Evolutionary conservation across 2,113 vertebrate species (phyloP).

Genomic region (Gulo gulo): DNA sequence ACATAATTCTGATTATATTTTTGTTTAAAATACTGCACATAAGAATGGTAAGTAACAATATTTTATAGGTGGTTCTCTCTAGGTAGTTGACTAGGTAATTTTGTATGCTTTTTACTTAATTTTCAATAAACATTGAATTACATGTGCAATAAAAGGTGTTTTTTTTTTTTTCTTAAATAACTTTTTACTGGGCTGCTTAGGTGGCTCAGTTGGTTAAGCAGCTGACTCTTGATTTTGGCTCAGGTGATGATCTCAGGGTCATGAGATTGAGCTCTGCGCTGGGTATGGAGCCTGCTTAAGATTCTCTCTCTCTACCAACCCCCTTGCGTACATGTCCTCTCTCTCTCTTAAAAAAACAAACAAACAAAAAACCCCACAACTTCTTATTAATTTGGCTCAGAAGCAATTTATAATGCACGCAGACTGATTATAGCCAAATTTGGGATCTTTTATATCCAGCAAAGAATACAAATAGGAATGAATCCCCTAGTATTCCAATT

Average conservation of each 20-base stretch:
- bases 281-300: background rate
- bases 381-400: background rate
- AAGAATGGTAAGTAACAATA: background rate
- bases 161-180: background rate
- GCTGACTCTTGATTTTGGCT: background rate
- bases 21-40: background rate
- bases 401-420: background rate
- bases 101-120: background rate
- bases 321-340: background rate
- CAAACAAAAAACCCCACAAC: no score
- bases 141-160: background rate
- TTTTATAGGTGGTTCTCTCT: background rate
- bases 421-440: background rate
- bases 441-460: background rate
- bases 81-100: background rate
- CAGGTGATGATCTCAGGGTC: background rate
- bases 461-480: conserved; percentile 29
- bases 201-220: background rate
- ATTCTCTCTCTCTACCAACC: background rate
- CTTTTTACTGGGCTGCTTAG: background rate
- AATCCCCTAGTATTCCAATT: background rate
- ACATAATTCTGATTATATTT: background rate
- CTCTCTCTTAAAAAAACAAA: background rate
- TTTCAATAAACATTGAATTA: background rate
- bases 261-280: background rate